phyloP scores from a whole-genome alignment of 1,140 invertebrate species.

The Phymorhynchus buccinoides region DNA sequence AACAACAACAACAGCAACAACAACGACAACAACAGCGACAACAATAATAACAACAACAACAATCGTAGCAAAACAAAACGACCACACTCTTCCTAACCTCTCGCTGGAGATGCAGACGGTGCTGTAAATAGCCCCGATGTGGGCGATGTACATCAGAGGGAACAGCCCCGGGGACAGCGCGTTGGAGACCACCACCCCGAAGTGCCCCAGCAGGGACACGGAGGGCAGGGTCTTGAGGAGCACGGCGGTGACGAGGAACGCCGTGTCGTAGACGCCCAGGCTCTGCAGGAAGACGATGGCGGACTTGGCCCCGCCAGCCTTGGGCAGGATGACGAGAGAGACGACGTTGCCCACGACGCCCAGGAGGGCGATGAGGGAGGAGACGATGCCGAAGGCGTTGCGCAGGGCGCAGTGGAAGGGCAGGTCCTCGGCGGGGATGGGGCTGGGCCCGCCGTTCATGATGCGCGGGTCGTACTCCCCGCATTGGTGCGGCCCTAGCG shows the following conservation, averaged over 20 bases:
- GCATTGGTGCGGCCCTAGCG: slow-evolving; percentile 29
- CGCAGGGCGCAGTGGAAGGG: slow-evolving; percentile 39
- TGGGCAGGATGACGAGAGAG: slow-evolving; percentile 39
- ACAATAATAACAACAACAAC: no score
- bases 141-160: slow-evolving; percentile 27
- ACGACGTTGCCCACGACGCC: slow-evolving; percentile 39
- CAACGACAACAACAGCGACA: no score
- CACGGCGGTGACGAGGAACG: slow-evolving; percentile 27
- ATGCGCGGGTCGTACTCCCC: slow-evolving; percentile 36
- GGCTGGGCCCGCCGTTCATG: background rate
- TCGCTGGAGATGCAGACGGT: slow-evolving; percentile 41
- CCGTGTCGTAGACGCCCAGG: slow-evolving; percentile 41
- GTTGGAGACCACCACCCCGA: slow-evolving; percentile 36
- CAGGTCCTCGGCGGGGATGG: background rate
- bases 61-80: background rate
- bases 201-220: slow-evolving; percentile 34
- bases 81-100: background rate
- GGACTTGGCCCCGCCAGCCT: slow-evolving; percentile 24
- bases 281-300: slow-evolving; percentile 39
- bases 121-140: slow-evolving; percentile 42
- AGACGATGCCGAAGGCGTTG: slow-evolving; percentile 37
- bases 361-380: slow-evolving; percentile 34
- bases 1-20: no score
- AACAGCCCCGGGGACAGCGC: slow-evolving; percentile 34
- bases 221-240: slow-evolving; percentile 35